phyloP scores from a whole-genome alignment of 30 jellyfish, hydroid and myxozoan species.

The Hydra vulgaris region DNA sequence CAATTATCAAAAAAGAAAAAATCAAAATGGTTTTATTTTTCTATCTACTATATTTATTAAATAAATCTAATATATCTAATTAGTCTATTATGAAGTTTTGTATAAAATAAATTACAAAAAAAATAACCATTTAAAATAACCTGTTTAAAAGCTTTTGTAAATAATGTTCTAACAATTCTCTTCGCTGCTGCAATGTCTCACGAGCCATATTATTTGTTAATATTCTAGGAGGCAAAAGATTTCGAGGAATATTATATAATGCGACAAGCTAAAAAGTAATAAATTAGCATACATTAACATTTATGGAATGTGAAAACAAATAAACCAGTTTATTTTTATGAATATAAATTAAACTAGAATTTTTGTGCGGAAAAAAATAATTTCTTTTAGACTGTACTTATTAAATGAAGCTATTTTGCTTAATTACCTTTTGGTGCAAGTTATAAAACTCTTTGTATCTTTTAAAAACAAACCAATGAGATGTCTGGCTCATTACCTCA shows the following conservation, averaged over 20 bases:
- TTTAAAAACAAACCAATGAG: conserved; percentile 89
- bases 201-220: conserved; percentile 66
- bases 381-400: too few relatives aligned
- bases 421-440: conserved; percentile 78
- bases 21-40: too few relatives aligned
- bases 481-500: conserved; percentile 75
- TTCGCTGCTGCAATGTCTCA: conserved; percentile 60
- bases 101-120: neutral
- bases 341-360: neutral
- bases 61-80: too few relatives aligned
- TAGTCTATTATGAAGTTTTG: neutral
- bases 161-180: conserved; percentile 87
- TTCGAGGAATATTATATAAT: conserved; percentile 59
- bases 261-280: conserved; percentile 36
- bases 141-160: conserved; percentile 78
- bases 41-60: too few relatives aligned
- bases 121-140: conserved; percentile 15
- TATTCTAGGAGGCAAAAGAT: conserved; percentile 79
- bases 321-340: neutral
- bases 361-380: neutral
- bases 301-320: neutral
- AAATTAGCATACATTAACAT: neutral
- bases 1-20: too few relatives aligned
- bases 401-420: too few relatives aligned
- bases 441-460: conserved; percentile 71